These are phyloP conservation scores for Eueremaeus valkanovi DNA, from an alignment of 2,888 invertebrate species.

Conservation along the genomic window DNA sequence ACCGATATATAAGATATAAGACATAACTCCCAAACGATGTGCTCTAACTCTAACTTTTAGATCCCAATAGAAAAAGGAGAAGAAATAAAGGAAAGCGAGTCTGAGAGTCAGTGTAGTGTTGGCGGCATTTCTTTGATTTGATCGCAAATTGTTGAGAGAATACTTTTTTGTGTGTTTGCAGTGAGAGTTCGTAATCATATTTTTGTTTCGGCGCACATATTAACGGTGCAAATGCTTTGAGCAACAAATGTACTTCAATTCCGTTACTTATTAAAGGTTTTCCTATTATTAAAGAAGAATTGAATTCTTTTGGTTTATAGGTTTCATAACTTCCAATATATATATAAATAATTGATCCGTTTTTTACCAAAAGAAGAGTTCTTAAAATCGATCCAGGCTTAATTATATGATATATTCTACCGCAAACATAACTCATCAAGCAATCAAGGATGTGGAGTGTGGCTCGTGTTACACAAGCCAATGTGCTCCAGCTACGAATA, in stretches of 20 bases:
- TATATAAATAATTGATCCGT: conserved; percentile 25
- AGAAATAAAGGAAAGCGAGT: background rate
- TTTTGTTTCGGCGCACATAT: conserved; percentile 19
- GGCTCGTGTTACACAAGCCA: too few relatives aligned
- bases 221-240: background rate
- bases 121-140: conserved; percentile 14
- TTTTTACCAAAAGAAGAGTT: background rate
- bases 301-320: conserved; percentile 7
- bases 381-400: background rate
- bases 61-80: background rate
- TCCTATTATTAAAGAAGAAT: background rate
- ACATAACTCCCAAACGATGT: background rate
- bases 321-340: background rate
- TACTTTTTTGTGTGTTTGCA: background rate
- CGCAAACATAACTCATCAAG: background rate
- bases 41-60: conserved; percentile 31
- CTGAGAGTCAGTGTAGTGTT: background rate
- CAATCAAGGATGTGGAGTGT: too few relatives aligned
- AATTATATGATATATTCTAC: background rate
- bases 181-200: conserved; percentile 25
- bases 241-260: conserved; percentile 23
- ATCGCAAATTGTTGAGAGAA: conserved; percentile 26
- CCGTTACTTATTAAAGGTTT: conserved; percentile 8
- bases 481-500: too few relatives aligned
- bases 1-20: background rate